Conservation (phyloP, 1,140 invertebrate species). For the Teleogryllus occipitalis region DNA sequence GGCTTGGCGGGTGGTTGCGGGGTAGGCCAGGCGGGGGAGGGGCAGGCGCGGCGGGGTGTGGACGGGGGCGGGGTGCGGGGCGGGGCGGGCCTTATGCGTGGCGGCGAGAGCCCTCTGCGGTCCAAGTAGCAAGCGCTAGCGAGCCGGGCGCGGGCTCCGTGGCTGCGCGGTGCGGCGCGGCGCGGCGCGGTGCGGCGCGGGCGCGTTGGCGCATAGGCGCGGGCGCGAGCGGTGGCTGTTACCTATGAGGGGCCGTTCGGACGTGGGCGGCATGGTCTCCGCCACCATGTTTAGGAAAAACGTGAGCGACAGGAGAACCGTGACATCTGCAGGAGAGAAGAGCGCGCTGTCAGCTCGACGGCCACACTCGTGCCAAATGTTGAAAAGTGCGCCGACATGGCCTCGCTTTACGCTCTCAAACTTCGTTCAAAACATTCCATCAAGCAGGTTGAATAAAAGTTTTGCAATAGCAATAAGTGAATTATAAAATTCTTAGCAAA, state of each 20-base stretch:
- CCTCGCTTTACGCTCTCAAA: not conserved
- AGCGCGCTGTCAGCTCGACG: not conserved
- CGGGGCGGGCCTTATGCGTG: too few relatives aligned
- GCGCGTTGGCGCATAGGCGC: too few relatives aligned
- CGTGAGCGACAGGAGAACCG: constrained; percentile 61
- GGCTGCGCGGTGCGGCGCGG: too few relatives aligned
- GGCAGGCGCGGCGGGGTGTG: too few relatives aligned
- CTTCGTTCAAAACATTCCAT: not conserved
- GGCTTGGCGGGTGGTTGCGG: too few relatives aligned
- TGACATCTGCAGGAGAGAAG: constrained; percentile 49
- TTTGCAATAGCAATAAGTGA: not conserved
- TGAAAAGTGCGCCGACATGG: not conserved
- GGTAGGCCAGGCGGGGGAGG: too few relatives aligned
- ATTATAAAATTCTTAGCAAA: not conserved
- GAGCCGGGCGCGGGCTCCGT: too few relatives aligned
- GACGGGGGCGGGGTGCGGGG: too few relatives aligned
- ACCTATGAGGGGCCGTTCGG: constrained; percentile 59
- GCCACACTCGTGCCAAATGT: constrained; percentile 3
- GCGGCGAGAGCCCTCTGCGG: too few relatives aligned
- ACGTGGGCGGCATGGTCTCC: constrained; percentile 55
- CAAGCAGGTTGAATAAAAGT: not conserved
- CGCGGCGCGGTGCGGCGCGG: too few relatives aligned
- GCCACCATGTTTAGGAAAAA: constrained; percentile 63
- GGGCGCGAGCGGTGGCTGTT: constrained; percentile 20
- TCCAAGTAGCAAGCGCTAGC: too few relatives aligned